Percentiles rank a stretch among this genome's conserved stretches.
Conservation (phyloP, 2,888 invertebrate genomes). For the Brachypalpus laphriformis region DNA sequence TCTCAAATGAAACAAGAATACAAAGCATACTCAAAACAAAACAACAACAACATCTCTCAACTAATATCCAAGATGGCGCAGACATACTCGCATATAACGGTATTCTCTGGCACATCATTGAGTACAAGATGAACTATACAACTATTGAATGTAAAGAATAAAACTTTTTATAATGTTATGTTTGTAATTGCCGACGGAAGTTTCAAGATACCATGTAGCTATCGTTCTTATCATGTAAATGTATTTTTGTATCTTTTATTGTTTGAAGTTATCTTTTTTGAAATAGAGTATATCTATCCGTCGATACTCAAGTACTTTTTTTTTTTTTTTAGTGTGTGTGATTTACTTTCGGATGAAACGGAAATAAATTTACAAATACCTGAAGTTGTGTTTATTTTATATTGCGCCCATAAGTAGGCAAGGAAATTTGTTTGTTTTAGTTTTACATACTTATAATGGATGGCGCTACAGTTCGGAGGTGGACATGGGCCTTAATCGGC, state of each 20-base stretch:
- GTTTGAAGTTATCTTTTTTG: not conserved
- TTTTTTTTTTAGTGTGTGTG: slow-evolving; percentile 8
- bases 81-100: too few species aligned
- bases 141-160: not conserved
- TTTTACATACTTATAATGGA: too few species aligned
- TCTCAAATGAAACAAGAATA: not conserved
- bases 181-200: not conserved
- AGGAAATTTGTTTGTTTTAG: too few species aligned
- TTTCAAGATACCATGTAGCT: too few species aligned
- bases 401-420: too few species aligned
- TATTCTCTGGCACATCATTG: not conserved
- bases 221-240: too few species aligned
- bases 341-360: slow-evolving; percentile 23
- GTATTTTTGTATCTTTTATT: slow-evolving; percentile 14
- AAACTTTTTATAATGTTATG: not conserved
- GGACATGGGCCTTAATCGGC: too few species aligned
- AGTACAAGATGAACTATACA: not conserved
- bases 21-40: not conserved
- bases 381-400: not conserved
- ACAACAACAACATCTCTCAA: not conserved
- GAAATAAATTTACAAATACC: slow-evolving; percentile 19
- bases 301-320: slow-evolving; percentile 13
- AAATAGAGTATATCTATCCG: not conserved
- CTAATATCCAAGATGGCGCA: not conserved
- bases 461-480: too few species aligned